Conservation (phyloP, 1,140 invertebrate species). For the Scaptodrosophila lebanonensis region DNA sequence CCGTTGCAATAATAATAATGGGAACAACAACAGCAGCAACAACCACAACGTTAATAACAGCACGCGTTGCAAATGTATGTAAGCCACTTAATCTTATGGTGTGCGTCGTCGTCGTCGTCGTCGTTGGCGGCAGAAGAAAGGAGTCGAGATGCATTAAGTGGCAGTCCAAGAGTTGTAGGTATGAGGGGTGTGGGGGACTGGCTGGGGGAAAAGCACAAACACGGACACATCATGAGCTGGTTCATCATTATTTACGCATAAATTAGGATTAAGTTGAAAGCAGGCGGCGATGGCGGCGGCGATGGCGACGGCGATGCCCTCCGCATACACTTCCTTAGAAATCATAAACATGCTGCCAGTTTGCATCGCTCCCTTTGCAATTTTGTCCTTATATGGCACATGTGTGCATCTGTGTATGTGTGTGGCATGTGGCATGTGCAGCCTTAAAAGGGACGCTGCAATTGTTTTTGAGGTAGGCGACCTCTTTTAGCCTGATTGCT, state of each 20-base stretch:
- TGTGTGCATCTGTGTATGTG: too few species aligned
- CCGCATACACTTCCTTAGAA: constrained; percentile 48
- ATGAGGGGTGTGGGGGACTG: not conserved
- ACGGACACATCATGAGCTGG: constrained; percentile 26
- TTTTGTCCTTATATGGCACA: constrained; percentile 67
- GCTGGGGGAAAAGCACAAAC: not conserved
- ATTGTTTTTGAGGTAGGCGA: constrained; percentile 29
- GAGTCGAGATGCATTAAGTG: constrained; percentile 29
- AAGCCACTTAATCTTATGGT: constrained; percentile 63
- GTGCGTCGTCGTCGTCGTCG: constrained; percentile 13
- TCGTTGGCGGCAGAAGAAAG: constrained; percentile 32
- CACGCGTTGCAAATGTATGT: constrained; percentile 40
- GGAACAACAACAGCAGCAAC: constrained; percentile 25
- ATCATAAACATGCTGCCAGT: constrained; percentile 43
- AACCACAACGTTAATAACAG: too few species aligned
- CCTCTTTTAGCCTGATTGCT: constrained; percentile 13
- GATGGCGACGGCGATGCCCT: not conserved
- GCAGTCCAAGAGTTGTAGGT: constrained; percentile 1
- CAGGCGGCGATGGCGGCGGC: not conserved
- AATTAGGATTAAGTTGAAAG: constrained; percentile 64
- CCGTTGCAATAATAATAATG: constrained; percentile 6
- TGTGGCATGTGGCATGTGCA: constrained; percentile 26
- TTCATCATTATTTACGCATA: constrained; percentile 74
- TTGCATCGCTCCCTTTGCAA: constrained; percentile 29
- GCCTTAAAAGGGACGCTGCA: constrained; percentile 45